Evolutionary conservation across 1,140 invertebrate genomes (phyloP).

Genomic region (Philaenus spumarius): DNA sequence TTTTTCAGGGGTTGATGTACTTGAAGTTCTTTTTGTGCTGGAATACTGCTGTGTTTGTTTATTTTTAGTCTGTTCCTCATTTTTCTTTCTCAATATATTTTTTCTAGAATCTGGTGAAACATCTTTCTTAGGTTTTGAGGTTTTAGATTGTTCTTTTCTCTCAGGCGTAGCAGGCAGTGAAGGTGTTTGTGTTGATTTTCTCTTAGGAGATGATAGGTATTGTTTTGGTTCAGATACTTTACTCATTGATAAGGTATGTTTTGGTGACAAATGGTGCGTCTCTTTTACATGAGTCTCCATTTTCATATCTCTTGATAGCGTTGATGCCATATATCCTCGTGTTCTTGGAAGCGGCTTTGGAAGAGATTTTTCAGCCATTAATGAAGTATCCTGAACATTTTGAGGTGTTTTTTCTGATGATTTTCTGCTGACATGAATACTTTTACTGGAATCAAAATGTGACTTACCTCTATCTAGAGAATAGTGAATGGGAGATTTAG

Average conservation of each 20-base stretch:
- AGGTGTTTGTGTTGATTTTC: slow-evolving; percentile 25
- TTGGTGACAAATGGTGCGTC: slow-evolving; percentile 5
- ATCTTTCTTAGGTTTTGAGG: too few relatives aligned
- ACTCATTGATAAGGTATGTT: slow-evolving; percentile 6
- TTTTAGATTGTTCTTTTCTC: too few relatives aligned
- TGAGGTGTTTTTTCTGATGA: not conserved
- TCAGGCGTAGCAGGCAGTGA: slow-evolving; percentile 31
- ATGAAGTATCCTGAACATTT: not conserved
- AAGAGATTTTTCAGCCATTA: not conserved
- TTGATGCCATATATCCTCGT: slow-evolving; percentile 43
- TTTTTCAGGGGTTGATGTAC: too few relatives aligned
- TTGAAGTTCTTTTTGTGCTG: too few relatives aligned
- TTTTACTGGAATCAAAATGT: too few relatives aligned
- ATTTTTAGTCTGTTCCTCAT: too few relatives aligned
- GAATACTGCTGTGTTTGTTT: too few relatives aligned
- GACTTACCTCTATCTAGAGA: too few relatives aligned
- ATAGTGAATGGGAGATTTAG: not conserved
- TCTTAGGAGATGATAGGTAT: not conserved
- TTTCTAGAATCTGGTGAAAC: too few relatives aligned
- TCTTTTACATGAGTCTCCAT: slow-evolving; percentile 33
- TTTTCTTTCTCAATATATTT: too few relatives aligned
- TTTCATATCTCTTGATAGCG: slow-evolving; percentile 43
- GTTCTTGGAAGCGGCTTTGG: slow-evolving; percentile 3
- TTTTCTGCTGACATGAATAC: not conserved
- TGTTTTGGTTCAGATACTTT: slow-evolving; percentile 24